Evolutionary conservation across 2,888 invertebrate species (phyloP).

Genomic region (Reticulitermes lucifugus): DNA sequence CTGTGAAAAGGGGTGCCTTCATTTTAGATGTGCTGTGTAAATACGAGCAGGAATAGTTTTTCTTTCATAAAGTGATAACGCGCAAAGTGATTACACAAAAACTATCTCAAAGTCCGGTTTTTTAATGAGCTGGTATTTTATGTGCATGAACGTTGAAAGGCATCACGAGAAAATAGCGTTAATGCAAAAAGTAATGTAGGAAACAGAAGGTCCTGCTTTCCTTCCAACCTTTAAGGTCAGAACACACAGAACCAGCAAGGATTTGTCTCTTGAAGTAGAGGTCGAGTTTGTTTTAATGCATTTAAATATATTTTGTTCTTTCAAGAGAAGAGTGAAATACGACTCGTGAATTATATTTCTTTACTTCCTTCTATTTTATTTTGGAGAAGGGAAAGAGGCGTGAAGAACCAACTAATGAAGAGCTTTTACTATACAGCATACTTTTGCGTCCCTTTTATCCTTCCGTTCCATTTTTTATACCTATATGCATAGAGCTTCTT

Average conservation of each 20-base stretch:
- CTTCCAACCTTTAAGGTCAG: too few relatives aligned
- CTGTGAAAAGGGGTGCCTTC: too few relatives aligned
- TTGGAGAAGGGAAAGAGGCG: not conserved
- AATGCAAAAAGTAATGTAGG: too few relatives aligned
- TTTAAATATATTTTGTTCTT: not conserved
- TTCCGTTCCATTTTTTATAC: not conserved
- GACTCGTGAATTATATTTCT: not conserved
- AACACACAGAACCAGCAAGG: not conserved
- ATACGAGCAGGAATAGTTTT: too few relatives aligned
- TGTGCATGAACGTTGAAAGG: too few relatives aligned
- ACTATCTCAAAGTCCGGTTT: too few relatives aligned
- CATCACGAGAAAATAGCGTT: too few relatives aligned
- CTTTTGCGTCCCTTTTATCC: not conserved
- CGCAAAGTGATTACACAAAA: too few relatives aligned
- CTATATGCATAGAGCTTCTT: not conserved
- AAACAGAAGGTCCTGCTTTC: too few relatives aligned
- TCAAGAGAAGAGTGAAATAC: not conserved
- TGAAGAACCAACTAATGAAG: slow-evolving; percentile 1
- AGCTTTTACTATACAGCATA: not conserved
- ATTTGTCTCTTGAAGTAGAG: not conserved
- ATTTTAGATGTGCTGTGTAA: too few relatives aligned
- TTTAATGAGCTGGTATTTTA: too few relatives aligned
- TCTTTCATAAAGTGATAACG: too few relatives aligned
- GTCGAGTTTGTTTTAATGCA: not conserved
- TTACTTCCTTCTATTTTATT: not conserved